Evolutionary conservation across 2,113 vertebrate species (phyloP).

Genomic region (Pan troglodytes): NHGRI_mPanTro3-v2.1_pri NC_072421.2:108358501-108359000

Average conservation of each 20-base stretch:
- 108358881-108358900: not conserved
- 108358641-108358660: not conserved
- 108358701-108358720: not conserved
- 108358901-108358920: conserved; percentile 9
- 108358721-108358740: not conserved
- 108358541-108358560: not conserved
- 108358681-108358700: not conserved
- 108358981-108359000: not conserved
- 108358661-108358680: not conserved
- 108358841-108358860: not conserved
- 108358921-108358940: not conserved
- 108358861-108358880: not conserved
- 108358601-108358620: not conserved
- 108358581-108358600: not conserved
- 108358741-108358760: not conserved
- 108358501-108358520: not conserved
- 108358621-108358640: not conserved
- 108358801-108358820: not conserved
- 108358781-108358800: not conserved
- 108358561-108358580: not conserved
- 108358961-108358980: not conserved
- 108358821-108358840: not conserved
- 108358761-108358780: not conserved
- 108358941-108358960: not conserved
- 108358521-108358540: not conserved